These are phyloP conservation scores for Hemiprocne comata DNA, from an alignment of 2,113 vertebrate genomes.

Conservation along the genomic window DNA sequence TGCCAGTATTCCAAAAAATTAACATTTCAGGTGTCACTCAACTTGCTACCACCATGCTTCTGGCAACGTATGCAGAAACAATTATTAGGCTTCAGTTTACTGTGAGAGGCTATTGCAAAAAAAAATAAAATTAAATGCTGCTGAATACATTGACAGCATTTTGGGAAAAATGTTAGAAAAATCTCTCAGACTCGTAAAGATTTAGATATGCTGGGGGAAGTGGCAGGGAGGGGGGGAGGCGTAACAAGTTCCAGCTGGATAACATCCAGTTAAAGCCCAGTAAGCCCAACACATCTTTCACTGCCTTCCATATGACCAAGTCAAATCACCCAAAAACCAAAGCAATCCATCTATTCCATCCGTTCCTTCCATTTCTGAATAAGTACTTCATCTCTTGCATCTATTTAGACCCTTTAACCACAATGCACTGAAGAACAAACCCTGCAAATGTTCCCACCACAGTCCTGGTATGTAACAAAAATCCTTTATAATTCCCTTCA, in stretches of 20 bases:
- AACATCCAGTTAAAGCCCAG: neutral
- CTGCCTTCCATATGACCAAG: neutral
- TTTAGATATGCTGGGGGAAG: neutral
- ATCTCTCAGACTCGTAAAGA: neutral
- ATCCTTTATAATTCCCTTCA: neutral
- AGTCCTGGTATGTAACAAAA: neutral
- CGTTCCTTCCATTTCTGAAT: neutral
- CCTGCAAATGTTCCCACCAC: neutral
- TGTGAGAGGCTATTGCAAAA: neutral
- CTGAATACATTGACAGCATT: neutral
- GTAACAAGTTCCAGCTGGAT: neutral
- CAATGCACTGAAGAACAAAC: neutral
- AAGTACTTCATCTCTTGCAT: neutral
- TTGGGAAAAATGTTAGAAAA: neutral
- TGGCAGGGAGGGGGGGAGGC: neutral
- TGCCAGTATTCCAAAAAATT: conserved; percentile 15
- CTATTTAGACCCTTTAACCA: neutral
- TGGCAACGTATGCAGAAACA: neutral
- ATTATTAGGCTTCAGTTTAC: neutral
- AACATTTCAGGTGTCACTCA: conserved; percentile 47
- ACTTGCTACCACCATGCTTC: neutral
- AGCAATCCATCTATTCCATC: neutral
- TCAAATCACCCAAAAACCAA: neutral
- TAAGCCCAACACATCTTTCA: neutral
- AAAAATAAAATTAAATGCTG: neutral